These are phyloP conservation scores for Indicator indicator DNA, from an alignment of 2,113 vertebrate genomes.

Conservation along the genomic window DNA sequence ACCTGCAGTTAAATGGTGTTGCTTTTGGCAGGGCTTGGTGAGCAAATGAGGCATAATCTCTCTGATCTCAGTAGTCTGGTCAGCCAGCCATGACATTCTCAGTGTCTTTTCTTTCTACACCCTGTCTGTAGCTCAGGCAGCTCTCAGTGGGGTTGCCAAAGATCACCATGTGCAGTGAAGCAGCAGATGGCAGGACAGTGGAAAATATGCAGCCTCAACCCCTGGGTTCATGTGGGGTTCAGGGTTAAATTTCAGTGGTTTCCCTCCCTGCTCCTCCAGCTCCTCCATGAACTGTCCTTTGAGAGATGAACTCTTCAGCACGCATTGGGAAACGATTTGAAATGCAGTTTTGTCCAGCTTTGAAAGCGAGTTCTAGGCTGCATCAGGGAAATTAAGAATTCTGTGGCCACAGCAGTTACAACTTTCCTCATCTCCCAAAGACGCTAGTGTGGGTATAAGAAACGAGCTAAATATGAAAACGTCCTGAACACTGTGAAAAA, in stretches of 20 bases:
- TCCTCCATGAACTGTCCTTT: not conserved
- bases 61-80: slow-evolving; percentile 80
- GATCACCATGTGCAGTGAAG: slow-evolving; percentile 66
- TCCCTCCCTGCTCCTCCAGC: not conserved
- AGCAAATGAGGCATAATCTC: slow-evolving; percentile 83
- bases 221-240: slow-evolving; percentile 78
- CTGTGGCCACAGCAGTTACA: not conserved
- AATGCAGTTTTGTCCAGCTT: not conserved
- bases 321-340: not conserved
- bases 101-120: slow-evolving; percentile 80
- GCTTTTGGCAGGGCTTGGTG: slow-evolving; percentile 80
- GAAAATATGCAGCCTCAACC: slow-evolving; percentile 55
- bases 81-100: slow-evolving; percentile 80
- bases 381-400: not conserved
- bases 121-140: slow-evolving; percentile 76
- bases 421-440: not conserved
- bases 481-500: not conserved
- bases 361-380: not conserved
- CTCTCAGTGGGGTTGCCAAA: slow-evolving; percentile 77
- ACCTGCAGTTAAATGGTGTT: slow-evolving; percentile 86
- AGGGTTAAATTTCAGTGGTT: slow-evolving; percentile 70
- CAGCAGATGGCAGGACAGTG: slow-evolving; percentile 70
- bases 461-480: not conserved
- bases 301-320: not conserved
- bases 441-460: not conserved